phyloP scores from a whole-genome alignment of 2,888 invertebrate genomes.

The Drosophila kambysellisi region DNA sequence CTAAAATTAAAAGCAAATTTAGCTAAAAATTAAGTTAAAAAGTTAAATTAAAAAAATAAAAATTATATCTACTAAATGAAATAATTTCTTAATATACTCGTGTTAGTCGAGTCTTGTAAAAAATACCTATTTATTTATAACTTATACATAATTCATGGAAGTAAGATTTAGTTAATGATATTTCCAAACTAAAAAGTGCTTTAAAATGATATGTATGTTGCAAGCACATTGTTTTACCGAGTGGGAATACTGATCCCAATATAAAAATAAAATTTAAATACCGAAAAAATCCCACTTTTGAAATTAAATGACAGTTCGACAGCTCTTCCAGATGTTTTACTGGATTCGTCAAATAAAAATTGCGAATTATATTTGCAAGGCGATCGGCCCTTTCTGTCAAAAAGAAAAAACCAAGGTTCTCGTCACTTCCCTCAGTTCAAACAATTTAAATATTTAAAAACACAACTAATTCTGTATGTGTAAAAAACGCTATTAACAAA shows the following conservation, averaged over 20 bases:
- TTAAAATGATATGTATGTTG: not conserved
- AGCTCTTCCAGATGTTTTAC: not conserved
- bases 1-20: not conserved
- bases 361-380: not conserved
- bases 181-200: not conserved
- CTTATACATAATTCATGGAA: not conserved
- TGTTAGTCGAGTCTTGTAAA: not conserved
- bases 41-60: not conserved
- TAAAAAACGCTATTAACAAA: conserved; percentile 70
- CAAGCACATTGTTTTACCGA: not conserved
- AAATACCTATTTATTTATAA: not conserved
- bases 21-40: not conserved
- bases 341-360: not conserved
- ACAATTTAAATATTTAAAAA: conserved; percentile 1
- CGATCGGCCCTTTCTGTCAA: not conserved
- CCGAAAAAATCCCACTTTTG: not conserved
- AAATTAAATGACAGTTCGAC: not conserved
- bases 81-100: not conserved
- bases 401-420: not conserved
- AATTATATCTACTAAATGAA: not conserved
- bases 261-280: not conserved
- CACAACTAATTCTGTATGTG: conserved; percentile 32
- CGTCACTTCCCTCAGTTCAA: not conserved
- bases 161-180: not conserved
- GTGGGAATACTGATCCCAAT: not conserved